phyloP scores from a whole-genome alignment of 2,797 vertebrate genomes.

The Crossoptilon crossoptilon region DNA sequence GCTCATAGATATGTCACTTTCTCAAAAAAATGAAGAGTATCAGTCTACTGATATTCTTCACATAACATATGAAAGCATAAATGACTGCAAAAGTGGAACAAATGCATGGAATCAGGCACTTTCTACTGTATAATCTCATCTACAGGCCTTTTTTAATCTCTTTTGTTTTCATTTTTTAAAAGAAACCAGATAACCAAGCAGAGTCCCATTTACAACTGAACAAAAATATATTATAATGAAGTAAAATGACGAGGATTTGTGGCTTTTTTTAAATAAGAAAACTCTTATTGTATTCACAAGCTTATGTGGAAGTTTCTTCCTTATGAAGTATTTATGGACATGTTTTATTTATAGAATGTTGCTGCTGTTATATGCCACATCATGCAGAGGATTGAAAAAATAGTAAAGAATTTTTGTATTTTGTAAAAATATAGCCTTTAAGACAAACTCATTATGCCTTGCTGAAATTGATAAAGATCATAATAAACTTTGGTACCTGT shows the following conservation, averaged over 20 bases:
- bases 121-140: not conserved
- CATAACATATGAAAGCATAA: not conserved
- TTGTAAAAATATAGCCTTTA: slow-evolving; percentile 25
- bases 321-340: slow-evolving; percentile 72
- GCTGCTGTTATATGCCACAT: slow-evolving; percentile 29
- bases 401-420: slow-evolving; percentile 1
- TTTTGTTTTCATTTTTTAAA: not conserved
- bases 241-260: not conserved
- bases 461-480: slow-evolving; percentile 54
- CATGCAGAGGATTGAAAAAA: slow-evolving; percentile 39
- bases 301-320: slow-evolving; percentile 45
- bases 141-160: not conserved
- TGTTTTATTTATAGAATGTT: slow-evolving; percentile 73
- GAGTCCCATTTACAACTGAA: not conserved
- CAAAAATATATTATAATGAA: not conserved
- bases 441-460: slow-evolving; percentile 30
- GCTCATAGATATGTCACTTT: not conserved
- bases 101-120: not conserved
- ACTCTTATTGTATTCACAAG: slow-evolving; percentile 29
- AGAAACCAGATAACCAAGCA: not conserved
- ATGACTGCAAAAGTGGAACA: not conserved
- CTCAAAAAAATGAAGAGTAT: not conserved
- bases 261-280: not conserved
- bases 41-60: not conserved
- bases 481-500: slow-evolving; percentile 42